Percentiles rank a stretch among this genome's conserved stretches.
phyloP scores from a whole-genome alignment of 2,888 invertebrate species.

The Scrobipalpa atriplicella region DNA sequence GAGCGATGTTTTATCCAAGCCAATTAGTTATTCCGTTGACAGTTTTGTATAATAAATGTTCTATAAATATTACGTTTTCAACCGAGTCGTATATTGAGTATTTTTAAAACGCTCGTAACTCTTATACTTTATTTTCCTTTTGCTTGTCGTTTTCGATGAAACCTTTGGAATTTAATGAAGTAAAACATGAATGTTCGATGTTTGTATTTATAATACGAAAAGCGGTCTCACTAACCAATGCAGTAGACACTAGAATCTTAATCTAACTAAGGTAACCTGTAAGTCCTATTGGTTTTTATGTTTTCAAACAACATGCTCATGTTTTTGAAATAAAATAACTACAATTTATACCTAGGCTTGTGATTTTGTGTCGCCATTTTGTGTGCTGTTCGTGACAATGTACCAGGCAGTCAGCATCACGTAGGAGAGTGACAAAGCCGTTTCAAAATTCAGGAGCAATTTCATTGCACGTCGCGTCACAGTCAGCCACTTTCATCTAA shows the following conservation, averaged over 20 bases:
- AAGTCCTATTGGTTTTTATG: no score
- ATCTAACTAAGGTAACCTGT: no score
- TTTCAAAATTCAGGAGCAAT: conserved; percentile 50
- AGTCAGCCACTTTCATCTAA: no score
- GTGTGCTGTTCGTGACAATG: not conserved
- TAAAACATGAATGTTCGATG: not conserved
- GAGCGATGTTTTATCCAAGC: conserved; percentile 43
- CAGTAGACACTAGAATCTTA: no score
- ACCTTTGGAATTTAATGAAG: not conserved
- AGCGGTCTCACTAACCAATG: no score
- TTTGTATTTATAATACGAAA: not conserved
- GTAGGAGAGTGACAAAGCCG: conserved; percentile 35
- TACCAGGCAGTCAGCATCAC: conserved; percentile 26
- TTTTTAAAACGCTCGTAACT: not conserved
- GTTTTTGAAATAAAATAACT: no score
- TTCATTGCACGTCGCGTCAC: conserved; percentile 44
- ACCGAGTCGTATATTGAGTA: conserved; percentile 5
- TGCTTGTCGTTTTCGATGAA: not conserved
- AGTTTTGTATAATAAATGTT: conserved; percentile 20
- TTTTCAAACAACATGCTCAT: no score
- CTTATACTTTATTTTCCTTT: not conserved
- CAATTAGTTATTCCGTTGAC: conserved; percentile 32
- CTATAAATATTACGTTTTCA: conserved; percentile 23
- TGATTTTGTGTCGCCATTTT: no score
- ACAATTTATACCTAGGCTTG: no score